Base-by-base conservation (phyloP, 2,113 vertebrate genomes). In the Zosterops japonicus region DNA sequence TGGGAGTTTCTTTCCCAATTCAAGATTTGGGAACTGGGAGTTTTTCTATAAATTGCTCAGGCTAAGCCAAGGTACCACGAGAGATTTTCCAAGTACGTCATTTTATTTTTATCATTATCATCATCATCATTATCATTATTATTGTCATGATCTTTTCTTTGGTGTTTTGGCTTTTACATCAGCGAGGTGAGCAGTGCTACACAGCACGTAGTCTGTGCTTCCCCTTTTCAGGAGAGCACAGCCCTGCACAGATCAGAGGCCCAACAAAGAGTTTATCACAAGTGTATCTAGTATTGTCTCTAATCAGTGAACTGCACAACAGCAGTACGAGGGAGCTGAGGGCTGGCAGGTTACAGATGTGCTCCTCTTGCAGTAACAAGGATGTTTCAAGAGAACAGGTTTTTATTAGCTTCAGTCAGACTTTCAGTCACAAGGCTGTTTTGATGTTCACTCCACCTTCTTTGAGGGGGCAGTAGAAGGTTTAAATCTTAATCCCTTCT, bases 211-310 rank as follows among this genome's bases (percentile, higher is more conserved):
- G 88, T 65, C 97, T 90, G 87, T 89, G 87, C 95, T 65, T 93
- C 91, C 87, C 20, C 90, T 35, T 93, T 86, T 95, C 88, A 95
- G 87, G 87, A 56, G 68, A 95, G 91, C 81, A 72, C n/a, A 95
- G 94, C 22, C 64, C 89, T 13, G 78, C 96, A 97, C 94, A 97
- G 93, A 97, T 95, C 78, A 97, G 95, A 97, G 60, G 41, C 68
- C 90, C 95, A 93, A 97, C 96, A 92, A 95, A 90, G 92, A 74
- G 89, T 90, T 95, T 87, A 97, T 96, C 96, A 41, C 39, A 87
- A 95, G 92, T 94, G 95, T 95, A 96, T 95, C 96, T 46, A 5
- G 71, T 44, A 93, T 95, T 97, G 91, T 96, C 95, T 94, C 89
- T 95, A 92, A 65, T 52, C 93, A 63, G 83, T 94, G 96, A 97